Percentiles rank a stretch among this genome's conserved stretches.
Conservation (phyloP, 1,140 invertebrate species). For the Mercenaria mercenaria region DNA sequence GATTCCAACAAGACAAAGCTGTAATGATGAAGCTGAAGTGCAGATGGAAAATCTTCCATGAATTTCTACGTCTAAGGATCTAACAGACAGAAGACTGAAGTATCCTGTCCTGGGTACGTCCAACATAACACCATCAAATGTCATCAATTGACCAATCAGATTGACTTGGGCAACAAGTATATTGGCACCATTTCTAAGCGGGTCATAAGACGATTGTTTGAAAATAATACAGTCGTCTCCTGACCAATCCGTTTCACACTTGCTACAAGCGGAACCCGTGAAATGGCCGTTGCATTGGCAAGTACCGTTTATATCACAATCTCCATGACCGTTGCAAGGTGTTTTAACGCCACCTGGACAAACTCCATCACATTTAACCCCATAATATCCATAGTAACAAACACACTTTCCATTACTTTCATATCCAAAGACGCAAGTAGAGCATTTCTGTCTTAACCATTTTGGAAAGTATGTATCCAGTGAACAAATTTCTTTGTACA, state of each 20-base stretch:
- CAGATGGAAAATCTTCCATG: constrained; percentile 60
- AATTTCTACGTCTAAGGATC: constrained; percentile 9
- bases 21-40: neutral
- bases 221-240: constrained; percentile 71
- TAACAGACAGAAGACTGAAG: constrained; percentile 48
- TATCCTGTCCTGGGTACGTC: constrained; percentile 49
- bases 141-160: constrained; percentile 57
- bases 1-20: constrained; percentile 64
- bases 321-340: constrained; percentile 72
- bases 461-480: neutral
- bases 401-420: constrained; percentile 55
- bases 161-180: constrained; percentile 64
- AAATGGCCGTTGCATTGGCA: constrained; percentile 71
- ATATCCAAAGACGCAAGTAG: constrained; percentile 70
- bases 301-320: constrained; percentile 60
- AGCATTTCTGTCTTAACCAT: constrained; percentile 71
- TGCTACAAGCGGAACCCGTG: constrained; percentile 64
- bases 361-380: constrained; percentile 59
- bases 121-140: constrained; percentile 69
- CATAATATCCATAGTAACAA: constrained; percentile 74
- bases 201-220: constrained; percentile 28
- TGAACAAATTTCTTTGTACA: constrained; percentile 60
- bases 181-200: neutral
- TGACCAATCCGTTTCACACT: constrained; percentile 66
- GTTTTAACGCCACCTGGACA: constrained; percentile 69